These are phyloP conservation scores for Scrobipalpa costella DNA, from an alignment of 2,888 invertebrate species.

Conservation along the genomic window DNA sequence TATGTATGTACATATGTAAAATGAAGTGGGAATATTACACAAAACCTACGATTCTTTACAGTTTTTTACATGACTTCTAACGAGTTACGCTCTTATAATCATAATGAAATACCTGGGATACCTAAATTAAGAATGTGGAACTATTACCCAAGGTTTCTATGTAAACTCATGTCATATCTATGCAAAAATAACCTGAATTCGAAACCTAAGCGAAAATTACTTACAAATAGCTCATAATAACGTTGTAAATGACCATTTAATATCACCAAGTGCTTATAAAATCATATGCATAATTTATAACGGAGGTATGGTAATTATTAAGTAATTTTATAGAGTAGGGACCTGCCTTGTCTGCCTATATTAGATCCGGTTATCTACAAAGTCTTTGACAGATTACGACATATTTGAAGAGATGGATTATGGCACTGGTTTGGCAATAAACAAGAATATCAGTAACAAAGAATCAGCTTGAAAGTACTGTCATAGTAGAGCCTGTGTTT, in stretches of 20 bases:
- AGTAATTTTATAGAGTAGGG: conserved; percentile 6
- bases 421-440: background rate
- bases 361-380: background rate
- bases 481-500: no score
- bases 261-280: conserved; percentile 10
- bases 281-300: conserved; percentile 3
- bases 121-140: conserved; percentile 3
- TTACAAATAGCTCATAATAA: conserved; percentile 6
- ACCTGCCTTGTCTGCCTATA: background rate
- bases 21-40: no score
- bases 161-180: conserved; percentile 2
- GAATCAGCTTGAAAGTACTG: no score
- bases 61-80: background rate
- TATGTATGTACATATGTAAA: no score
- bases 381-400: background rate
- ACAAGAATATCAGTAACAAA: no score
- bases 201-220: background rate
- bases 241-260: conserved; percentile 6
- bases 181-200: conserved; percentile 8
- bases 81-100: background rate
- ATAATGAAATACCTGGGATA: background rate
- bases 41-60: no score
- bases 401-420: background rate
- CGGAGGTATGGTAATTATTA: conserved; percentile 1
- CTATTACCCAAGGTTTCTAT: background rate